Evolutionary conservation across 2,888 invertebrate species (phyloP), one percentile per base, ranked within the genome.

Genomic region (Rhagium mordax): DNA sequence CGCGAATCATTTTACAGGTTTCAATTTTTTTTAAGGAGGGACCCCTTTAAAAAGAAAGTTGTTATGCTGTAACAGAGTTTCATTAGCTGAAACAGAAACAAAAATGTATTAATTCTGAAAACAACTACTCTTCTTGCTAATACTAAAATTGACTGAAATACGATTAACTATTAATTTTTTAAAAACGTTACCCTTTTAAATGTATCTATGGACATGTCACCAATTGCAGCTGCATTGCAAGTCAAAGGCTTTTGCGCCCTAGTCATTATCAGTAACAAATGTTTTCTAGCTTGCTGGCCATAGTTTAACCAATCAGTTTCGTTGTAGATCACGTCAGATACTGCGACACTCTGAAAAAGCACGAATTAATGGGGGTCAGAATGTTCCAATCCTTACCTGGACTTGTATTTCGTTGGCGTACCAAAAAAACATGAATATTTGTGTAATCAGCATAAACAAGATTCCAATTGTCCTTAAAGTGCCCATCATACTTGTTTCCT

Each of bases 361-460:
- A n/a, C 10, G 2, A 47, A 47, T n/a, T n/a, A n/a, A 47, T n/a
- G n/a, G n/a, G n/a, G n/a, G n/a, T n/a, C n/a, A n/a, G n/a, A n/a
- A n/a, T 51, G 2, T 16, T 51, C 6, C 7, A 1, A 51, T 7
- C 3, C 57, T 53, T 55, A 75, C 74, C 72, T 75, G 61, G 10
- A 70, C 74, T 67, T 70, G 61, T 18, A 75, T 67, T 41, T 55
- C 74, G 57, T 75, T 75, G 1, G 74, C 74, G 20, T 66, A 75
- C 74, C 74, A 75, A 47, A 70, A 67, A 51, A 75, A 75, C 47
- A 75, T 60, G 20, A 75, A 75, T 10, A 75, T 27, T 24, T 75
- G 72, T 1, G 70, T 53, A 18, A 67, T 13, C 5, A 67, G 61
- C 72, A 70, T 70, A 57, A 72, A 51, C 21, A 75, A 20, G n/a